Evolutionary conservation across 1,140 invertebrate species (phyloP), one percentile per base, ranked within the genome.

Genomic region (Lethocerus indicus): DNA sequence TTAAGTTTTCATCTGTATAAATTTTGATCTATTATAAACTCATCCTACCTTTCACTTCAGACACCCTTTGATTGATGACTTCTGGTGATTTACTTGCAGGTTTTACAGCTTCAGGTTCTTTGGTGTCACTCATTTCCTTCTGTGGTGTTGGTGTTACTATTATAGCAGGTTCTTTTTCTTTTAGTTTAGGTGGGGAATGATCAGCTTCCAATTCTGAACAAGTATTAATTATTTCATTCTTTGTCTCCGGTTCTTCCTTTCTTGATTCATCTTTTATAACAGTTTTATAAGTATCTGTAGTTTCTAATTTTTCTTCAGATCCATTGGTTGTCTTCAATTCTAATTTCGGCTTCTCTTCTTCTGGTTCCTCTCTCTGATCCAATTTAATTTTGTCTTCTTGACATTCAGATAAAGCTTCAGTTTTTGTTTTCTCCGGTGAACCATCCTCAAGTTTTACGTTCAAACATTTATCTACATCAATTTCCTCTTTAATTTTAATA

Each of bases 221-320:
- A 27, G 25, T 45, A 24, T 35, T 40, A 32, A 16, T 53, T 43
- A 53, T 51, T 39, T 58, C 57, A 35, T 53, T 49, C 32, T 55
- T 53, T 56, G 20, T 60, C 57, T 50, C 52, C 59, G 29, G 59
- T 58, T 48, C 60, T 61, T 6, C 61, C 47, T 35, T 61, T 49
- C 14, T 60, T 50, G 2, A 60, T 63, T 49, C 65, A 58, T 21
- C 51, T 43, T n/a, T 37, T 9, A 41, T 16, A 16, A 16, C 37
- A 25, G 1, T 41, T 25, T 21, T 2, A 26, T 1, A 51, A 41
- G 6, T 46, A 50, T 43, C 4, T 9, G 12, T 28, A 1, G 49
- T 46, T 14, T 56, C 61, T 39, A 50, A 39, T 49, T 49, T 63
- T 36, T 67, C 65, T 54, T 65, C 67, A 49, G 63, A 64, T 50